Conservation (phyloP, 1,140 invertebrate species). For the Cheumatopsyche charites region DNA sequence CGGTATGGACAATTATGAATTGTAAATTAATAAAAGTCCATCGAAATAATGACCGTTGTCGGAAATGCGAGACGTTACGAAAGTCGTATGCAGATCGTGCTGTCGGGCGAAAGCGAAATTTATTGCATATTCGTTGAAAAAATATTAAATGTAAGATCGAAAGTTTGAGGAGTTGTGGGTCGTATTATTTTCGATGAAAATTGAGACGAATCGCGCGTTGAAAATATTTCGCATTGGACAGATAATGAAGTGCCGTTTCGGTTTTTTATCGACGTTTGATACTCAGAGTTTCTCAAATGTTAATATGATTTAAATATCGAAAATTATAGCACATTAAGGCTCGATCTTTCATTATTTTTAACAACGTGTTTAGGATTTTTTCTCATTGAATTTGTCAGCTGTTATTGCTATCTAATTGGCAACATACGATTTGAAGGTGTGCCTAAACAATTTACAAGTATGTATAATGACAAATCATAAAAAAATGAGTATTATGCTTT, state of each 20-base stretch:
- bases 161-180: background rate
- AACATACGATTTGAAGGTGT: no score
- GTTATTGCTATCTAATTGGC: no score
- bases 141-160: background rate
- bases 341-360: background rate
- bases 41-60: background rate
- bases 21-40: conserved; percentile 16
- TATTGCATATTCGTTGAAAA: background rate
- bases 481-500: no score
- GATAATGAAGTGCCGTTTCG: no score
- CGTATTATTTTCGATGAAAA: background rate
- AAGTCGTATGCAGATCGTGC: conserved; percentile 2
- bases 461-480: no score
- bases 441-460: no score
- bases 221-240: background rate
- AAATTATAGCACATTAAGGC: no score
- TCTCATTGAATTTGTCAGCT: background rate
- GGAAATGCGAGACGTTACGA: background rate
- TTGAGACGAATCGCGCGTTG: background rate
- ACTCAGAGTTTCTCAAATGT: no score
- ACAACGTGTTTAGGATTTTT: background rate
- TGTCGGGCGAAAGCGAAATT: conserved; percentile 1
- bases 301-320: no score
- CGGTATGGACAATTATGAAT: background rate
- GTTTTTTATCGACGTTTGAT: no score